Base-by-base conservation (phyloP, 2,113 vertebrate species). In the Rhinolophus ferrumequinum region DNA sequence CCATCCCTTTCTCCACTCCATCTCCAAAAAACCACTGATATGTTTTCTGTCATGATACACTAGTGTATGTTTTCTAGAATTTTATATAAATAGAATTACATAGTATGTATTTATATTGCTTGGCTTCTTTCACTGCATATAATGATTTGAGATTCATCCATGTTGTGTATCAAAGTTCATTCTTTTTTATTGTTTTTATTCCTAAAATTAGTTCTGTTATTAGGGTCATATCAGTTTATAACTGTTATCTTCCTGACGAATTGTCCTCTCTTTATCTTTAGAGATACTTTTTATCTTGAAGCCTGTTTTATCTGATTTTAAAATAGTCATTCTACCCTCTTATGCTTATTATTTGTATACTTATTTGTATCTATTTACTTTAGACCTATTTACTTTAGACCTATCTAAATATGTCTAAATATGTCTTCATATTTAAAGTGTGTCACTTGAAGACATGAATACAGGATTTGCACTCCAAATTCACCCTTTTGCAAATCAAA, bases 141-240 rank as follows among this genome's bases (percentile, higher is more conserved):
- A 52, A 33, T 60, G 6, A 83, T 54, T 75, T 81, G 47, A 76
- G 33, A 50, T 76, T 70, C 44, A 24, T 70, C 60, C 50, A 35
- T 4, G 30, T 38, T 87, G 72, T 33, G 4, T n/a, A 64, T 19
- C 69, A 35, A 88, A 44, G 54, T 35, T 56, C 18, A 14, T 69
- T 75, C 15, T 33, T 72, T 56, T 70, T 72, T 92, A 54, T 11
- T 95, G 19, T 30, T 76, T 93, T 88, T 52, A 91, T 91, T 93
- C 30, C 24, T 47, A 84, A 28, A 18, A 75, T 26, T 66, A 18
- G 30, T 9, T 88, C 70, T 64, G 18, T 81, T 50, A 30, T 28
- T 82, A 69, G 47, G 15, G 56, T 80, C 21, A 5, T 58, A 10
- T 56, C 64, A 54, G 6, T 83, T 96, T 88, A 18, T 33, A 89